These are phyloP conservation scores for Darevskia mixta DNA, from an alignment of 2,797 vertebrate genomes.

Conservation along the genomic window DNA sequence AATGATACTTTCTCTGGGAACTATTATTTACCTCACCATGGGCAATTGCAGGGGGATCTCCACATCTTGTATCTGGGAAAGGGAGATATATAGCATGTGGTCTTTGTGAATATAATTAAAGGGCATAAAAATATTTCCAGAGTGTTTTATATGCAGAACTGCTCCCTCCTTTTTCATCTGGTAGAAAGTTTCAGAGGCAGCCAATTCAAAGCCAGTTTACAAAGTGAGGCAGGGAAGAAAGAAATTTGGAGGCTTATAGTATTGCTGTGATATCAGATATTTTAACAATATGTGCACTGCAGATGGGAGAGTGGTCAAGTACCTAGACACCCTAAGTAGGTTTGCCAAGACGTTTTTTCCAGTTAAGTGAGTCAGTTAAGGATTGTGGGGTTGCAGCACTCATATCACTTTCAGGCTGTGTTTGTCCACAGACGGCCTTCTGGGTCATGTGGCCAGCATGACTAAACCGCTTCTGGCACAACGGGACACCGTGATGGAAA, in stretches of 20 bases:
- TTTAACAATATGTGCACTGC: not conserved
- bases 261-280: not conserved
- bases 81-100: not conserved
- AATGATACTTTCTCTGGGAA: not conserved
- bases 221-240: not conserved
- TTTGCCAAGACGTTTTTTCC: not conserved
- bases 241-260: not conserved
- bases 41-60: not conserved
- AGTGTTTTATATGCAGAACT: not conserved
- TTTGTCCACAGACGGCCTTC: too few relatives aligned
- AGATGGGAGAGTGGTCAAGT: not conserved
- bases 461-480: too few relatives aligned
- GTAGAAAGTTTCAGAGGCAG: not conserved
- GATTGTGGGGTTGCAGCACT: too few relatives aligned
- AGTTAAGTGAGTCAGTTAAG: not conserved
- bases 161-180: not conserved
- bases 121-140: not conserved
- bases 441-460: too few relatives aligned
- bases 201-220: not conserved
- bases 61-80: constrained; percentile 23
- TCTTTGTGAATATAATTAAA: not conserved
- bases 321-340: not conserved
- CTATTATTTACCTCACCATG: not conserved
- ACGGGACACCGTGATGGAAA: too few relatives aligned
- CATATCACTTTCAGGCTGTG: too few relatives aligned